Conservation (phyloP, 2,888 invertebrate species). For the Aphodius granarius region DNA sequence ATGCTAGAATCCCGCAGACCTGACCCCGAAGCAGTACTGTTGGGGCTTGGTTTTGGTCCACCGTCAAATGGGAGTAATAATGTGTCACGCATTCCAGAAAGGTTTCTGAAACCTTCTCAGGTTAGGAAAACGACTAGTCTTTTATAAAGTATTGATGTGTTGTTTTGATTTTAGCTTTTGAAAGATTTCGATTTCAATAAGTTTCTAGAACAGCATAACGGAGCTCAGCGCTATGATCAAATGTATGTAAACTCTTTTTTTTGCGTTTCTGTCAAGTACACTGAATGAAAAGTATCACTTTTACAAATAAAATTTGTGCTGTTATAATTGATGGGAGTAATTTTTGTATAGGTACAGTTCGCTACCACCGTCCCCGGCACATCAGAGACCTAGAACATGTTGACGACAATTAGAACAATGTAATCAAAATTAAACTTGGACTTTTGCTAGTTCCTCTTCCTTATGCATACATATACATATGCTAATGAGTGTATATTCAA, state of each 20-base stretch:
- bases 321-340: not conserved
- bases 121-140: conserved; percentile 46
- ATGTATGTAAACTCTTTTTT: conserved; percentile 30
- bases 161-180: conserved; percentile 42
- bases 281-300: no score
- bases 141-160: not conserved
- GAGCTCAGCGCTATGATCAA: conserved; percentile 35
- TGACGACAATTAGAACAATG: conserved; percentile 17
- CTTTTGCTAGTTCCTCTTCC: not conserved
- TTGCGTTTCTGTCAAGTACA: no score
- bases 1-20: conserved; percentile 80
- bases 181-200: conserved; percentile 49
- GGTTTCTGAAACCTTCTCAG: conserved; percentile 81
- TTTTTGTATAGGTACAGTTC: conserved; percentile 23
- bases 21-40: conserved; percentile 86
- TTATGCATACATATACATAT: not conserved
- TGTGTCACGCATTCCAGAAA: conserved; percentile 76
- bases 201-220: conserved; percentile 50
- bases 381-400: conserved; percentile 29
- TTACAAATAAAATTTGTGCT: no score
- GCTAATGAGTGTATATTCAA: not conserved
- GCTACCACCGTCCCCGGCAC: conserved; percentile 29
- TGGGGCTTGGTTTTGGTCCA: conserved; percentile 81
- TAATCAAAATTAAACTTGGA: not conserved
- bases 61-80: conserved; percentile 68